phyloP scores from a whole-genome alignment of 2,113 vertebrate species.

The Nycticebus coucang region DNA sequence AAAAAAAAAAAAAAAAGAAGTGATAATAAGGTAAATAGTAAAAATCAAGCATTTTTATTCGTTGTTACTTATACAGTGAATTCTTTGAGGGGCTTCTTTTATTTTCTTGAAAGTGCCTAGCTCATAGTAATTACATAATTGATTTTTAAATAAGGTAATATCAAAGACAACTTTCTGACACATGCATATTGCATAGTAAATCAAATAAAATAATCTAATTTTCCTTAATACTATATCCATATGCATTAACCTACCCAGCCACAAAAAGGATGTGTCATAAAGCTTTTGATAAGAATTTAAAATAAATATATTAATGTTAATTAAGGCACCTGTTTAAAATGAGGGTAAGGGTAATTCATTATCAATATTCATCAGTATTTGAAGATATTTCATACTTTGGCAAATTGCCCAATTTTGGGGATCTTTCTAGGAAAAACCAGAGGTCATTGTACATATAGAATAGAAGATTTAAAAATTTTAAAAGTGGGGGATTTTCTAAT shows the following conservation, averaged over 20 bases:
- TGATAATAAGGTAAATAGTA: neutral
- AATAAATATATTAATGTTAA: neutral
- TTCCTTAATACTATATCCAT: neutral
- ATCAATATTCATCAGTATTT: neutral
- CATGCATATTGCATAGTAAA: neutral
- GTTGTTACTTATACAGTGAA: neutral
- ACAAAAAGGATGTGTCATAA: neutral
- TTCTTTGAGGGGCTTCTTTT: neutral
- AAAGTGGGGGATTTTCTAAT: neutral
- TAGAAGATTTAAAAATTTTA: neutral
- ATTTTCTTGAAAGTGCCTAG: neutral
- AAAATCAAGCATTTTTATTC: neutral
- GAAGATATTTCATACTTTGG: neutral
- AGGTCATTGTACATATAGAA: neutral
- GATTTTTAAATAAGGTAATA: slow-evolving; percentile 38
- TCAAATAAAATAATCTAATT: neutral
- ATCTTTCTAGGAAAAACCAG: neutral
- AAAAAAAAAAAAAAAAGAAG: neutral
- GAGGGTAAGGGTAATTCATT: neutral
- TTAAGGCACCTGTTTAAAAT: neutral
- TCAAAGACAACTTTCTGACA: neutral
- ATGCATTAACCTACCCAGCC: neutral
- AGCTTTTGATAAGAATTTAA: neutral
- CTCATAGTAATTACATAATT: neutral
- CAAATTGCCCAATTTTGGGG: neutral